These are phyloP conservation scores for Solenopsis fugax DNA, from an alignment of 1,140 invertebrate species.

Conservation along the genomic window DNA sequence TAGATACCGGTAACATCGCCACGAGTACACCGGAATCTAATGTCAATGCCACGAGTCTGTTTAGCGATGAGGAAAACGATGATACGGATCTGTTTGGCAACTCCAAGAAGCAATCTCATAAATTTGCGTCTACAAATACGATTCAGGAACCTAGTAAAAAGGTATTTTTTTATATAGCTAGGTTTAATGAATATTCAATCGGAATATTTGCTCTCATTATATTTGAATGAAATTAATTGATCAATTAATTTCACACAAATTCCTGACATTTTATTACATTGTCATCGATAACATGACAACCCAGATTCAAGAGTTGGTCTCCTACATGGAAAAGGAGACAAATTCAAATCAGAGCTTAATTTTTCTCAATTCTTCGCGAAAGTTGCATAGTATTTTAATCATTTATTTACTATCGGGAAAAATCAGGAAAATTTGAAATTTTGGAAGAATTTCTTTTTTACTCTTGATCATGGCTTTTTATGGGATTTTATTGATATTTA, in stretches of 20 bases:
- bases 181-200: not conserved
- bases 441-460: too few species aligned
- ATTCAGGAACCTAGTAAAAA: slow-evolving; percentile 62
- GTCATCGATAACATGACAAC: too few species aligned
- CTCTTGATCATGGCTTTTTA: too few species aligned
- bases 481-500: too few species aligned
- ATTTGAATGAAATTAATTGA: not conserved
- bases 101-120: slow-evolving; percentile 62
- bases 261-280: not conserved
- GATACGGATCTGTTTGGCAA: slow-evolving; percentile 76
- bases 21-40: slow-evolving; percentile 79
- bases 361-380: too few species aligned
- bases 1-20: slow-evolving; percentile 45
- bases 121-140: slow-evolving; percentile 40
- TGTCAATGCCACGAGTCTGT: slow-evolving; percentile 72
- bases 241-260: not conserved
- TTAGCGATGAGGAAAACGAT: slow-evolving; percentile 79
- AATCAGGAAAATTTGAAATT: too few species aligned
- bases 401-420: too few species aligned
- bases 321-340: too few species aligned
- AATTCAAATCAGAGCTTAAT: too few species aligned
- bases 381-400: too few species aligned
- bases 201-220: not conserved
- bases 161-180: slow-evolving; percentile 25
- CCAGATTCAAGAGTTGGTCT: too few species aligned